Conservation (phyloP, 2,888 invertebrate species). For the Mactromeris polynyma region DNA sequence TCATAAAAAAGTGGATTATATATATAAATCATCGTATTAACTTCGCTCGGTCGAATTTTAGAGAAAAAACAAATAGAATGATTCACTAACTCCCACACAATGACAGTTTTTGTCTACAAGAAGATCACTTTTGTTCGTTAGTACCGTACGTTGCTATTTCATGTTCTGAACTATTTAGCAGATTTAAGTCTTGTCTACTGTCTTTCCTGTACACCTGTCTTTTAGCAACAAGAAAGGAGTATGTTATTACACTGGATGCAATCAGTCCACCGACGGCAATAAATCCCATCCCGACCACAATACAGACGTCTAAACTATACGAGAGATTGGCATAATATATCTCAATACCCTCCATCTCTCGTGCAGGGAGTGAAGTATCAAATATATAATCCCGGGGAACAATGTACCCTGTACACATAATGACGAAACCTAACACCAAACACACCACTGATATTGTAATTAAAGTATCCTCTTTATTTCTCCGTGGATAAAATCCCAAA, state of each 20-base stretch:
- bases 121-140: background rate
- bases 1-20: too few species aligned
- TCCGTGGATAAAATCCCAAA: background rate
- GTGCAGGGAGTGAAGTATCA: conserved; percentile 74
- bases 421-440: conserved; percentile 71
- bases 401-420: conserved; percentile 75
- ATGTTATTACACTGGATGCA: conserved; percentile 61
- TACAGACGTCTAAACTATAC: conserved; percentile 72
- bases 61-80: too few species aligned
- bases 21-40: too few species aligned
- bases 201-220: conserved; percentile 32
- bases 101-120: background rate
- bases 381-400: conserved; percentile 76
- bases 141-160: conserved; percentile 48
- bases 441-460: conserved; percentile 62
- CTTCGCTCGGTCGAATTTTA: too few species aligned
- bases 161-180: conserved; percentile 25
- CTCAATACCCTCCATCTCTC: conserved; percentile 80
- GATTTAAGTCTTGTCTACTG: conserved; percentile 48
- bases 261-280: conserved; percentile 73
- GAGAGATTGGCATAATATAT: conserved; percentile 71
- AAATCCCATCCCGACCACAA: conserved; percentile 76
- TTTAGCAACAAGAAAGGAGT: conserved; percentile 2
- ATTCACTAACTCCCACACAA: too few species aligned
- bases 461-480: conserved; percentile 58